Evolutionary conservation across 2,113 vertebrate genomes (phyloP).

Genomic region (Orthonyx spaldingii): DNA sequence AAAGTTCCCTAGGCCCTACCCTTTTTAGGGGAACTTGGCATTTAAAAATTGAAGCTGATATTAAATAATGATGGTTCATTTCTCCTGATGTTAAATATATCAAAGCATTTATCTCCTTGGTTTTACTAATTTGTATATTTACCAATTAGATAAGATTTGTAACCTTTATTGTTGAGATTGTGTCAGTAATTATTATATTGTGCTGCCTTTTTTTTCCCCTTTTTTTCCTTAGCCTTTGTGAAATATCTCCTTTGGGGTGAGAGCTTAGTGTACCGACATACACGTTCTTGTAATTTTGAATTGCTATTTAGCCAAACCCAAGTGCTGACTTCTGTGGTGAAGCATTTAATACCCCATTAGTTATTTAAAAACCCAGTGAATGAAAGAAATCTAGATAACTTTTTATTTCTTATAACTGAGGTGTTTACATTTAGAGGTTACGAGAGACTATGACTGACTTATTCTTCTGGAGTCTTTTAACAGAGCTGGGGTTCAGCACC

Average conservation of each 20-base stretch:
- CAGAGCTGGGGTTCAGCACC: conserved; percentile 8
- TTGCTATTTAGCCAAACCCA: conserved; percentile 29
- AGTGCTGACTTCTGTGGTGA: not conserved
- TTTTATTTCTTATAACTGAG: conserved; percentile 14
- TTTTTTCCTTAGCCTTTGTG: not conserved
- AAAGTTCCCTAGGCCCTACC: conserved; percentile 63
- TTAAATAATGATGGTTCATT: conserved; percentile 74
- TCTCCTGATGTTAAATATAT: conserved; percentile 69
- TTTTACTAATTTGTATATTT: conserved; percentile 69
- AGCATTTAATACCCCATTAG: conserved; percentile 39
- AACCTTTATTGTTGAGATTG: conserved; percentile 35
- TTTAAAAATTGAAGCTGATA: conserved; percentile 78
- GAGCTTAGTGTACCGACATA: not conserved
- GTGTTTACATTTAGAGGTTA: conserved; percentile 42
- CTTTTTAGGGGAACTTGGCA: conserved; percentile 62
- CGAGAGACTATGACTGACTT: not conserved
- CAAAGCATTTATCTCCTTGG: conserved; percentile 64
- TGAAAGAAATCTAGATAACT: conserved; percentile 31
- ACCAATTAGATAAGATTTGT: conserved; percentile 45
- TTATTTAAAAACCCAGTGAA: conserved; percentile 45
- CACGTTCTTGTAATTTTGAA: not conserved
- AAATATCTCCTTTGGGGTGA: conserved; percentile 6
- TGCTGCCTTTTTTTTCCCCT: not conserved
- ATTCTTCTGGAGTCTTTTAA: conserved; percentile 16
- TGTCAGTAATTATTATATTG: conserved; percentile 44